phyloP scores from a whole-genome alignment of 2,797 vertebrate species.

The Apogon hyalosoma region DNA sequence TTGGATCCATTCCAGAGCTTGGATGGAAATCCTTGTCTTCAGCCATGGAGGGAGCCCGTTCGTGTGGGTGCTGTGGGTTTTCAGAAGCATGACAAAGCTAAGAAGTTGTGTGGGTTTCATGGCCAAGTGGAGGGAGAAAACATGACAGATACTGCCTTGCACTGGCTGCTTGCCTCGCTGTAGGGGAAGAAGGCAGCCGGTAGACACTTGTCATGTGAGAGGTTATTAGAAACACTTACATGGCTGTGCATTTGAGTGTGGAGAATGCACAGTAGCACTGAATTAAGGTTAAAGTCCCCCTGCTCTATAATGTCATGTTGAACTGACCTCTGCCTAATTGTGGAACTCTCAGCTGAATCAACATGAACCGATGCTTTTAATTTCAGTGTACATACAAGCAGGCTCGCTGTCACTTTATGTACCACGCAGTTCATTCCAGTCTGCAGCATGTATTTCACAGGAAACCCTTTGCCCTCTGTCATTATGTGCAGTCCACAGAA shows the following conservation, averaged over 20 bases:
- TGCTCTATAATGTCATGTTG: slow-evolving; percentile 24
- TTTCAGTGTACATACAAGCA: slow-evolving; percentile 43
- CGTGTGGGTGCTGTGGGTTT: slow-evolving; percentile 24
- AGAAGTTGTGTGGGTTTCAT: slow-evolving; percentile 32
- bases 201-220: slow-evolving; percentile 48
- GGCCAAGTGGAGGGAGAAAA: slow-evolving; percentile 31
- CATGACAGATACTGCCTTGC: slow-evolving; percentile 51
- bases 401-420: slow-evolving; percentile 26
- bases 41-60: slow-evolving; percentile 30
- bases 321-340: slow-evolving; percentile 22
- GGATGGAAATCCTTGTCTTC: slow-evolving; percentile 54
- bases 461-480: slow-evolving; percentile 38
- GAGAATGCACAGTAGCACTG: slow-evolving; percentile 22
- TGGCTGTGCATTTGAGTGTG: slow-evolving; percentile 23
- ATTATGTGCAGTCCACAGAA: slow-evolving; percentile 37
- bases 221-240: slow-evolving; percentile 65
- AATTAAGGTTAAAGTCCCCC: slow-evolving; percentile 36
- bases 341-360: slow-evolving; percentile 47
- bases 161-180: slow-evolving; percentile 43
- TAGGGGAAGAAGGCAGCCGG: slow-evolving; percentile 15
- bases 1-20: slow-evolving; percentile 65
- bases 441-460: slow-evolving; percentile 21
- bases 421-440: slow-evolving; percentile 8
- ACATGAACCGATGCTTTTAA: slow-evolving; percentile 53
- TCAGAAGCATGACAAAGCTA: slow-evolving; percentile 38